A percentile compares a stretch with the other conserved stretches of the same genome.
Evolutionary conservation across 2,113 vertebrate species (phyloP).

Genomic region (Podarcis cretensis): DNA sequence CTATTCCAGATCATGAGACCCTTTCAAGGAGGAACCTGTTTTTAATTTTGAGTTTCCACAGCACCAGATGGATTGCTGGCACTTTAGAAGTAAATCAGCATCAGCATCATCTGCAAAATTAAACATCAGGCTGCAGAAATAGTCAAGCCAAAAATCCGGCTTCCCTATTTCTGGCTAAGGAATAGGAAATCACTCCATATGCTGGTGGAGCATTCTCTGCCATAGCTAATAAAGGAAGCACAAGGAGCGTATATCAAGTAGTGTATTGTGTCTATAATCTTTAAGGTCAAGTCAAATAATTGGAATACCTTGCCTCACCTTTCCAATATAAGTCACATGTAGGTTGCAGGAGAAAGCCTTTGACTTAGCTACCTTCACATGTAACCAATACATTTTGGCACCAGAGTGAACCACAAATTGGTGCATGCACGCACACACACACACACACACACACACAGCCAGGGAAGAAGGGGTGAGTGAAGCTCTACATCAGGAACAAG

Average conservation of each 20-base stretch:
- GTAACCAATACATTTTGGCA: too few species aligned
- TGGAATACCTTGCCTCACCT: background rate
- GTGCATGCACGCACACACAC: too few species aligned
- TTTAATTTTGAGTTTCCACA: slow-evolving; percentile 1
- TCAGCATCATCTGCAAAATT: background rate
- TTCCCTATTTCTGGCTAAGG: background rate
- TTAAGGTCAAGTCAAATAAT: background rate
- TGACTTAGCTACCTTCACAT: background rate
- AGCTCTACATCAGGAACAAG: too few species aligned
- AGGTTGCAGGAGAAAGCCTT: background rate
- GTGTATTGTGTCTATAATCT: background rate
- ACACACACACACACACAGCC: too few species aligned
- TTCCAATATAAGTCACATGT: background rate
- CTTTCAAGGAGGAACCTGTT: background rate
- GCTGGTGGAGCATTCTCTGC: background rate
- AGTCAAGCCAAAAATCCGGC: background rate
- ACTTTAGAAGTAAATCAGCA: background rate
- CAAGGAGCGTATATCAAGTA: background rate
- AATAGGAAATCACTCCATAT: background rate
- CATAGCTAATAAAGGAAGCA: background rate
- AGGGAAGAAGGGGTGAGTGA: too few species aligned
- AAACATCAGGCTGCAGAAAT: background rate
- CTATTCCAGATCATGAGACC: background rate
- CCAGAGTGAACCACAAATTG: too few species aligned
- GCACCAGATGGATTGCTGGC: background rate